Percentiles rank a stretch among this genome's conserved stretches.
Conservation (phyloP, 2,888 invertebrate genomes). For the Herminia tarsipennalis region DNA sequence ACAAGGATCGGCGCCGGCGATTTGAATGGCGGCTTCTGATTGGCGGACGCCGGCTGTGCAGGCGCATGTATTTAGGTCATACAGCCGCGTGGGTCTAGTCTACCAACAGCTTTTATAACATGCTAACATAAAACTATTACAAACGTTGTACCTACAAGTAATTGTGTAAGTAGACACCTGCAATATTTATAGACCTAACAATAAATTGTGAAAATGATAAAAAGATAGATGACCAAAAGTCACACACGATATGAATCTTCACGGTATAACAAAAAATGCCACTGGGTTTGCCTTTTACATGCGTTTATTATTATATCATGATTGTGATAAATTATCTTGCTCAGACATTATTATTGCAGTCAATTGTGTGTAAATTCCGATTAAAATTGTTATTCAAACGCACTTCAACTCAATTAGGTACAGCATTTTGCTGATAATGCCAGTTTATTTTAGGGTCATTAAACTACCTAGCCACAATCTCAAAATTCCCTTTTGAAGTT, state of each 20-base stretch:
- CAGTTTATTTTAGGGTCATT: too few relatives aligned
- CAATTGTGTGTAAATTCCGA: too few relatives aligned
- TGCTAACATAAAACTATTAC: constrained; percentile 37
- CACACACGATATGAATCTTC: neutral
- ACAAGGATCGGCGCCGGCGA: constrained; percentile 74
- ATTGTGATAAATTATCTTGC: too few relatives aligned
- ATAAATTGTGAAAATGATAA: constrained; percentile 15
- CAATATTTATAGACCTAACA: constrained; percentile 21
- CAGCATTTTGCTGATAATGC: too few relatives aligned
- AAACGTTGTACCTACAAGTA: constrained; percentile 32
- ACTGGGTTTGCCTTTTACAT: too few relatives aligned
- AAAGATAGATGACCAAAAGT: neutral
- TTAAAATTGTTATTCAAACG: too few relatives aligned
- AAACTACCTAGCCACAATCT: too few relatives aligned
- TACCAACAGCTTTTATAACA: constrained; percentile 65
- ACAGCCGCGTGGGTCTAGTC: constrained; percentile 77
- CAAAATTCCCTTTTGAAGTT: too few relatives aligned
- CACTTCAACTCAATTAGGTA: too few relatives aligned
- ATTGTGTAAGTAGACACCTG: constrained; percentile 31
- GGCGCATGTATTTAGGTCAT: constrained; percentile 78
- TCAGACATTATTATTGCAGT: too few relatives aligned
- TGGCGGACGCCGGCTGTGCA: constrained; percentile 77
- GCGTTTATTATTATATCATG: too few relatives aligned
- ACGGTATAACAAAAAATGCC: neutral
- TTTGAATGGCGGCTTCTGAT: constrained; percentile 76